Evolutionary conservation across 2,888 invertebrate genomes (phyloP), one percentile per base, ranked within the genome.

Genomic region (Tillus elongatus): DNA sequence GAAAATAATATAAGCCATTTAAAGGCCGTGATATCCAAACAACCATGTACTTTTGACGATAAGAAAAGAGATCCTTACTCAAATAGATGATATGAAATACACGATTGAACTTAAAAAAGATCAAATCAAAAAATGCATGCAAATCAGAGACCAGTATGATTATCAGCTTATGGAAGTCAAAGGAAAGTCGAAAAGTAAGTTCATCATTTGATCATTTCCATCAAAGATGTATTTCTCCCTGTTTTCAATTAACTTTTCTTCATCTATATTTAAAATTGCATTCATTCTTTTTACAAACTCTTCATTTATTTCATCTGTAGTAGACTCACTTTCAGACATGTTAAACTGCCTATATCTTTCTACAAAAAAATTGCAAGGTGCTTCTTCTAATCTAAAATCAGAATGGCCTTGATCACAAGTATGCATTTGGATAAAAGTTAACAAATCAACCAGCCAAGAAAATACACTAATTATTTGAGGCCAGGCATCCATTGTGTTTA

Each of bases 391-490:
- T n/a, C n/a, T n/a, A n/a, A n/a, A n/a, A n/a, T n/a, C n/a, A n/a
- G n/a, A n/a, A n/a, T n/a, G n/a, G n/a, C n/a, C n/a, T n/a, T n/a
- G n/a, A n/a, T n/a, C n/a, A n/a, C n/a, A n/a, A n/a, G n/a, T n/a
- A n/a, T n/a, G n/a, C n/a, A n/a, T 10, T 6, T 13, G 16, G 11
- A 35, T 11, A 3, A 30, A 12, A 11, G 13, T 2, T 12, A 36
- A 12, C 4, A 32, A 1, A 24, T 36, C 36, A 27, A 36, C 36
- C 12, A 36, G 11, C 36, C 36, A 36, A 10, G 30, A 30, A 14
- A 30, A 31, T 31, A 36, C 31, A 14, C 15, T 14, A 30, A 36
- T 32, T 4, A 36, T 27, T 13, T 31, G 30, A 12, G 31, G 3
- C 36, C 36, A 36, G 13, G 30, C 26, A 14, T 15, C 4, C 9